Percentiles rank a stretch among this genome's conserved stretches.
These are phyloP conservation scores for Scomber scombrus DNA, from an alignment of 2,113 vertebrate genomes.

Conservation along the genomic window DNA sequence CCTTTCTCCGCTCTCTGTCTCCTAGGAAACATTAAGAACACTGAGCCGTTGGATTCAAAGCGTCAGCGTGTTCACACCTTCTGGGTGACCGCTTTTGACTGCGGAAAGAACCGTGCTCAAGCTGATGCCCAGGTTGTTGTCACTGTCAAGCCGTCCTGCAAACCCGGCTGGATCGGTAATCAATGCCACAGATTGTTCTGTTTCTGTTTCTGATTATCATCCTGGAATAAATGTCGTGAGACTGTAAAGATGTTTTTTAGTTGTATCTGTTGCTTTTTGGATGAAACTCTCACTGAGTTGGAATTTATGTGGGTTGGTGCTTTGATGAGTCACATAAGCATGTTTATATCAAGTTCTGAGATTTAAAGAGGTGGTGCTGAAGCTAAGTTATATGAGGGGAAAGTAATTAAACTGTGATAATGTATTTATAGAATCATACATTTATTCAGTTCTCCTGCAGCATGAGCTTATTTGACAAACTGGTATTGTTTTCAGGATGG, in stretches of 20 bases:
- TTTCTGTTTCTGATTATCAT: constrained; percentile 11
- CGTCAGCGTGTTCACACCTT: constrained; percentile 93
- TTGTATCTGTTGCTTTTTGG: constrained; percentile 25
- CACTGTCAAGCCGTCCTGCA: constrained; percentile 98
- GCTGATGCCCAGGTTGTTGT: constrained; percentile 96
- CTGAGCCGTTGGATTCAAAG: constrained; percentile 94
- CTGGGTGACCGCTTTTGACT: constrained; percentile 98
- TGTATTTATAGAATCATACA: constrained; percentile 29
- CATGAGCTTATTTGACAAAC: not conserved
- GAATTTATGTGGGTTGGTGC: constrained; percentile 50
- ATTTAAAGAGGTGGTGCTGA: constrained; percentile 42
- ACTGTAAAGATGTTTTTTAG: constrained; percentile 4
- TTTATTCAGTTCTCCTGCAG: not conserved
- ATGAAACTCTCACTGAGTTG: constrained; percentile 24
- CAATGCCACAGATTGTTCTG: not conserved
- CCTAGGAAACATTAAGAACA: constrained; percentile 98
- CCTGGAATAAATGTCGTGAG: not conserved
- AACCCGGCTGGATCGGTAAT: constrained; percentile 91
- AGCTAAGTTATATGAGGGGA: constrained; percentile 35
- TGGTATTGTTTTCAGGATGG: constrained; percentile 87
- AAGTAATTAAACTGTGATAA: constrained; percentile 18
- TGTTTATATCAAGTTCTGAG: constrained; percentile 36
- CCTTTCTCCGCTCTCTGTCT: constrained; percentile 39
- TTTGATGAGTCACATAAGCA: constrained; percentile 58
- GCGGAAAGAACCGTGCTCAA: constrained; percentile 96